Percentiles rank a stretch among this genome's conserved stretches.
Conservation (phyloP, 1,140 invertebrate species). For the Eumaeus atala region DNA sequence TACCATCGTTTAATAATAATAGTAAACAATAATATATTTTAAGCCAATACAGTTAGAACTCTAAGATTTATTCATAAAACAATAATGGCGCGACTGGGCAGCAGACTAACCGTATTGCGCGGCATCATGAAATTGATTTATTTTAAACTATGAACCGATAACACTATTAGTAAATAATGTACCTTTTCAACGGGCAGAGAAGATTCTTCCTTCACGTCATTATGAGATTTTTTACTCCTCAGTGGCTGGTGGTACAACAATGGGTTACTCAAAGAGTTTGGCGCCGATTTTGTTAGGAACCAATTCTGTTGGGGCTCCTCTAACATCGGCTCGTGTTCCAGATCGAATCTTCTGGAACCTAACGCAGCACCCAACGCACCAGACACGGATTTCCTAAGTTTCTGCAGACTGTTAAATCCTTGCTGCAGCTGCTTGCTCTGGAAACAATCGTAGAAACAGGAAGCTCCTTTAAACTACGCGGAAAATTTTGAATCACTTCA, state of each 20-base stretch:
- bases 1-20: too few species aligned
- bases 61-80: too few species aligned
- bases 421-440: conserved; percentile 70
- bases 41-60: too few species aligned
- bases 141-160: too few species aligned
- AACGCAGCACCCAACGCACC: conserved; percentile 76
- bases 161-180: neutral
- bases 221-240: conserved; percentile 42
- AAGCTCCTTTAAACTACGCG: conserved; percentile 70
- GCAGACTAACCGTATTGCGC: too few species aligned
- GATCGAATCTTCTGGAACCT: conserved; percentile 62
- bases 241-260: conserved; percentile 50
- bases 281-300: conserved; percentile 85
- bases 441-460: conserved; percentile 73
- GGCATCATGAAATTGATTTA: too few species aligned
- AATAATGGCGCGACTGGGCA: too few species aligned
- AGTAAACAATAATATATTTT: too few species aligned
- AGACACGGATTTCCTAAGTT: conserved; percentile 80
- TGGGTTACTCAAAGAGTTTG: conserved; percentile 83
- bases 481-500: conserved; percentile 30
- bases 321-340: conserved; percentile 63
- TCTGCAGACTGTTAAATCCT: conserved; percentile 80
- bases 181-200: conserved; percentile 53
- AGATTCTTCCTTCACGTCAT: conserved; percentile 55
- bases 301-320: conserved; percentile 79